Conservation (phyloP, 2,797 vertebrate genomes). For the Acropternis orthonyx region DNA sequence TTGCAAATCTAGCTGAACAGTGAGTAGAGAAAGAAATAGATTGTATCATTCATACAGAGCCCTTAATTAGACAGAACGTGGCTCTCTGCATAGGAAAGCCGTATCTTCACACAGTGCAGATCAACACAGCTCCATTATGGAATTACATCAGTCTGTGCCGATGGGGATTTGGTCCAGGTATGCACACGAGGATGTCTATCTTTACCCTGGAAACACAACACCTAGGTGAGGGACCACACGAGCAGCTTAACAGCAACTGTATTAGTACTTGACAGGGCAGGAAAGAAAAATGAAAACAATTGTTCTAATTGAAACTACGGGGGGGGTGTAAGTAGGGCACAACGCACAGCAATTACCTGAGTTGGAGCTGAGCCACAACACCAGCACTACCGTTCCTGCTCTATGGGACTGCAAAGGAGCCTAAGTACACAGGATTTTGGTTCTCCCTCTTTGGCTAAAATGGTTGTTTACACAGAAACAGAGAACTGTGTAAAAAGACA, state of each 20-base stretch:
- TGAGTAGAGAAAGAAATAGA: neutral
- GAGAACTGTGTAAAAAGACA: neutral
- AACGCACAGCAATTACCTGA: slow-evolving; percentile 59
- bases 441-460: slow-evolving; percentile 10
- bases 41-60: neutral
- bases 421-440: neutral
- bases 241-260: slow-evolving; percentile 22
- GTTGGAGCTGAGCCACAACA: slow-evolving; percentile 41
- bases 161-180: neutral
- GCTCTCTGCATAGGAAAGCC: neutral
- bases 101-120: neutral
- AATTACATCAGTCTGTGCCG: neutral
- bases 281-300: slow-evolving; percentile 60
- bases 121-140: neutral
- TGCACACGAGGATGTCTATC: neutral
- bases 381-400: neutral
- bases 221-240: neutral
- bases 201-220: slow-evolving; percentile 57
- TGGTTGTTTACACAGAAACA: neutral
- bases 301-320: slow-evolving; percentile 62
- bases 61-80: neutral
- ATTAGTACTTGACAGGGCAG: slow-evolving; percentile 54
- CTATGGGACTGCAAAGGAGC: neutral
- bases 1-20: neutral
- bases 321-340: slow-evolving; percentile 51